A percentile compares a stretch with the other conserved stretches of the same genome.
phyloP scores from a whole-genome alignment of 2,888 invertebrate species.

The Incurvaria masculella region DNA sequence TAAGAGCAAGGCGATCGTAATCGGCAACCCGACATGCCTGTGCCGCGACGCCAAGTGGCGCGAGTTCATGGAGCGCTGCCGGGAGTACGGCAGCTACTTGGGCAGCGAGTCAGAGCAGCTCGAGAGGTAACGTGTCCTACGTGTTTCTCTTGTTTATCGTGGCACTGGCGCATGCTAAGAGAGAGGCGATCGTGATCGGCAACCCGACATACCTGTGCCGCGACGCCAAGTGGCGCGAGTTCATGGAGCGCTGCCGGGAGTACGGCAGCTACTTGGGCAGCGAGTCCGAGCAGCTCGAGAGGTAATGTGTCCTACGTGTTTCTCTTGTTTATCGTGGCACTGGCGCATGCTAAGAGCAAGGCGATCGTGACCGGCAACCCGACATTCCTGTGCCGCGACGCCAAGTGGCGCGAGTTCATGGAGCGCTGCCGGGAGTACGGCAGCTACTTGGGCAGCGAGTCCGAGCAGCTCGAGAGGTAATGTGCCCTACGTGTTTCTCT shows the following conservation, averaged over 20 bases:
- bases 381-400: conserved; percentile 30
- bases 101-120: conserved; percentile 24
- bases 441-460: conserved; percentile 33
- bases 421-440: conserved; percentile 25
- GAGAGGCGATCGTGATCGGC: conserved; percentile 62
- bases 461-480: conserved; percentile 4
- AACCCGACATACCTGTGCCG: conserved; percentile 44
- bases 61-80: conserved; percentile 33
- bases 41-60: conserved; percentile 33
- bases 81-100: conserved; percentile 27
- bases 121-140: too few species aligned
- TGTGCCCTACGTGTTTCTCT: too few species aligned
- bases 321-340: conserved; percentile 73
- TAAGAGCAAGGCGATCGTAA: conserved; percentile 64
- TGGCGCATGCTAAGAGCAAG: conserved; percentile 70
- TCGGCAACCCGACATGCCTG: conserved; percentile 51
- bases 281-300: conserved; percentile 11
- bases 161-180: conserved; percentile 67
- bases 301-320: too few species aligned
- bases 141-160: too few species aligned
- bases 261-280: conserved; percentile 33
- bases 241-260: conserved; percentile 32
- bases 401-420: conserved; percentile 37
- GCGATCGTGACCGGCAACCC: conserved; percentile 61
- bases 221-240: conserved; percentile 32